Evolutionary conservation across 2,888 invertebrate species (phyloP), one percentile per base, ranked within the genome.

Genomic region (Cosmopolites sordidus): DNA sequence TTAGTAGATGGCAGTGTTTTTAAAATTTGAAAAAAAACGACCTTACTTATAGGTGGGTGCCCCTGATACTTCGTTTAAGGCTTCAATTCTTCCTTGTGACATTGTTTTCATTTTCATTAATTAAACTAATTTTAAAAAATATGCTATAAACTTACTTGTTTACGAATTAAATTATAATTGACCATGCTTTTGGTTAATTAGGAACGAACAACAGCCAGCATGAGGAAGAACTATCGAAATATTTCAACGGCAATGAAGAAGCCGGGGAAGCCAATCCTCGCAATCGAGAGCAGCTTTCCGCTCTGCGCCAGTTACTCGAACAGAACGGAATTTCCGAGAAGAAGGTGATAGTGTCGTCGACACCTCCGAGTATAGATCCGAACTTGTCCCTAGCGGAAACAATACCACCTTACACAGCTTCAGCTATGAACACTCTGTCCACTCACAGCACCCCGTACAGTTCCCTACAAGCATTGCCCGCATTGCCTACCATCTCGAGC

Each of bases 181-280:
- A n/a, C n/a, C n/a, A n/a, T n/a, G n/a, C n/a, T 12, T 40, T 40
- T 40, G 11, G 11, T 52, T 47, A 15, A 42, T 54, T 51, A 70
- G 85, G 83, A 60, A 87, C 86, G 58, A 82, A 82, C 61, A 84
- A 83, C 71, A 84, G 84, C 39, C 87, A 89, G 68, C 88, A 87
- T 68, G 90, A 91, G 72, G 89, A 89, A 68, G 91, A 91, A 74
- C 75, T 92, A 64, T 78, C 89, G 71, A 87, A 89, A 75, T 91
- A 90, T 75, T 90, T 90, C 73, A 83, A 83, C 57, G 76, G 75
- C 59, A 74, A 59, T 30, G 51, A 33, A 39, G 48, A 40, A 9
- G 37, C 54, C 41, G 48, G 48, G 14, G 65, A 66, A 41, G 40
- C 61, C 12, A 29, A 56, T 33, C 63, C 64, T 57, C 50, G 63